phyloP scores from a whole-genome alignment of 2,888 invertebrate species.

The Chorisops tibialis region DNA sequence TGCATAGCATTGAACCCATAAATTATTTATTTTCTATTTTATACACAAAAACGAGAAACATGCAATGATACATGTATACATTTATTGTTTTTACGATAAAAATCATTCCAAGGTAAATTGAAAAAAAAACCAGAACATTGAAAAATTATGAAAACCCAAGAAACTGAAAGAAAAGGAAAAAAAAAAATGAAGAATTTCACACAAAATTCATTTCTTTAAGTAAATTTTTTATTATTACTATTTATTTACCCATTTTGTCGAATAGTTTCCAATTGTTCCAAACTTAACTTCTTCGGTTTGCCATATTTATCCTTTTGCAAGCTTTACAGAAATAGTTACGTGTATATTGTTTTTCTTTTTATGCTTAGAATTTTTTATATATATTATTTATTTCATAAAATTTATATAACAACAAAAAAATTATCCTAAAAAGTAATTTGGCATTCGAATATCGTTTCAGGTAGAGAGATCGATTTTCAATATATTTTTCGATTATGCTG shows the following conservation, averaged over 20 bases:
- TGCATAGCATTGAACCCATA: background rate
- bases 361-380: no score
- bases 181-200: background rate
- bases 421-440: no score
- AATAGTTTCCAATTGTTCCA: conserved; percentile 73
- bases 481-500: no score
- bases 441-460: no score
- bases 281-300: conserved; percentile 75
- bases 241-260: conserved; percentile 71
- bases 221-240: conserved; percentile 5
- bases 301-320: conserved; percentile 84
- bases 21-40: background rate
- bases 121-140: conserved; percentile 30
- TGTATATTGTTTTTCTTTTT: no score
- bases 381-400: no score
- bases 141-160: conserved; percentile 17
- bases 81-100: no score
- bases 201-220: background rate
- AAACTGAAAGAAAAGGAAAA: background rate
- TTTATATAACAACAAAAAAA: no score
- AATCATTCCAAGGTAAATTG: no score
- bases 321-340: conserved; percentile 64
- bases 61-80: conserved; percentile 24
- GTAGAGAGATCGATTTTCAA: no score
- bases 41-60: conserved; percentile 3